phyloP scores from a whole-genome alignment of 2,888 invertebrate species.

The Mechanitis mazaeus region DNA sequence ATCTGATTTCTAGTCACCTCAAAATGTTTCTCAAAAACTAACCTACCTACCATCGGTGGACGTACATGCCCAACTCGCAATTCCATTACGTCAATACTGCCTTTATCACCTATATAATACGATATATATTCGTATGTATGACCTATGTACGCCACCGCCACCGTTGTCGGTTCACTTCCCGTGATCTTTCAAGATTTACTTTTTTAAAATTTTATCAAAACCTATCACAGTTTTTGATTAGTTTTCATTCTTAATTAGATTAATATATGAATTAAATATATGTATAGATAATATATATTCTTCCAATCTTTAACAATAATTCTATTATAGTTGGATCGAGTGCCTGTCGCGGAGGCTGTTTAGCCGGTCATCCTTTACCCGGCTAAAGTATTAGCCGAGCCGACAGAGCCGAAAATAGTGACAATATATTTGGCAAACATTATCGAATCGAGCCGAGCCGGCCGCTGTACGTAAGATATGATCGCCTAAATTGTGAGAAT shows the following conservation, averaged over 20 bases:
- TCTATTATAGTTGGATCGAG: conserved; percentile 69
- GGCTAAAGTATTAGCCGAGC: conserved; percentile 32
- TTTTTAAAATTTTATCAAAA: conserved; percentile 77
- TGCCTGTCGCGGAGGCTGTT: conserved; percentile 30
- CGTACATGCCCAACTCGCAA: conserved; percentile 26
- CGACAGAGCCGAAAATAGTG: conserved; percentile 34
- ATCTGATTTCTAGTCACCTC: conserved; percentile 46
- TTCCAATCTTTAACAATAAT: conserved; percentile 75
- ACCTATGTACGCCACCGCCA: conserved; percentile 28
- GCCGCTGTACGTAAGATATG: conserved; percentile 57
- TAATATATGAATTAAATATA: conserved; percentile 77
- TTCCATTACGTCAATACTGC: conserved; percentile 18
- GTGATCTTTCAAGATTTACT: conserved; percentile 47
- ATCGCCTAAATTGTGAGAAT: conserved; percentile 67
- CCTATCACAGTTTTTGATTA: conserved; percentile 78
- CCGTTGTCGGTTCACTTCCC: conserved; percentile 31
- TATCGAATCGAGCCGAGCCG: conserved; percentile 40
- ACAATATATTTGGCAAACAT: conserved; percentile 48
- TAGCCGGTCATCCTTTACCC: conserved; percentile 26
- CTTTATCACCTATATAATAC: conserved; percentile 17
- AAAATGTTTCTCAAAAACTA: conserved; percentile 64
- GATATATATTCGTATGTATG: conserved; percentile 15
- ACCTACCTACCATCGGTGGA: conserved; percentile 48
- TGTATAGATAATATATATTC: conserved; percentile 73
- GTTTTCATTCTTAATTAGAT: conserved; percentile 74